phyloP scores from a whole-genome alignment of 2,888 invertebrate species.

The Apantesis nais region DNA sequence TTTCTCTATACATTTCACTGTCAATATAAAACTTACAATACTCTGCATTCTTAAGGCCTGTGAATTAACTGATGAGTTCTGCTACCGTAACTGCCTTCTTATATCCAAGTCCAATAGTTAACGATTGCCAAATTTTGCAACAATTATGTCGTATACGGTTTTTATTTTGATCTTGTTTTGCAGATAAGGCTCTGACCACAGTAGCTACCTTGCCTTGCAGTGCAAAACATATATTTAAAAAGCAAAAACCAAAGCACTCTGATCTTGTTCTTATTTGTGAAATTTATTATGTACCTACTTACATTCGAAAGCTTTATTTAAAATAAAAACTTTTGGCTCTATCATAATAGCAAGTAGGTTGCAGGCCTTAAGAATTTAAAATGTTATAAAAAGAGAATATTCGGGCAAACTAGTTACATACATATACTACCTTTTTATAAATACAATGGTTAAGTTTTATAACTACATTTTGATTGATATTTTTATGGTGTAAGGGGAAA shows the following conservation, averaged over 20 bases:
- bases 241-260: neutral
- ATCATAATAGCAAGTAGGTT: neutral
- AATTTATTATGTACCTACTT: neutral
- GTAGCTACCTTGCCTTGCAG: neutral
- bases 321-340: neutral
- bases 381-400: neutral
- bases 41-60: conserved; percentile 64
- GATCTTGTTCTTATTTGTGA: neutral
- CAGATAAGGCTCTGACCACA: conserved; percentile 35
- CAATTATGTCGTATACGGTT: conserved; percentile 55
- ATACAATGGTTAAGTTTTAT: neutral
- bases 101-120: conserved; percentile 61
- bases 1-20: neutral
- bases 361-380: neutral
- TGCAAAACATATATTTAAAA: neutral
- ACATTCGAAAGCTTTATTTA: no score
- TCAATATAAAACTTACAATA: conserved; percentile 58
- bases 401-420: neutral
- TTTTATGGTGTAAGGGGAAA: neutral
- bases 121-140: conserved; percentile 62
- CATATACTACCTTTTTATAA: neutral
- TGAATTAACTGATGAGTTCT: conserved; percentile 64
- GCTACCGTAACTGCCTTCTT: conserved; percentile 57
- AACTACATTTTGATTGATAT: neutral
- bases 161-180: conserved; percentile 54